Base-by-base conservation (phyloP, 1,140 invertebrate species). In the Diuraphis noxia region DNA sequence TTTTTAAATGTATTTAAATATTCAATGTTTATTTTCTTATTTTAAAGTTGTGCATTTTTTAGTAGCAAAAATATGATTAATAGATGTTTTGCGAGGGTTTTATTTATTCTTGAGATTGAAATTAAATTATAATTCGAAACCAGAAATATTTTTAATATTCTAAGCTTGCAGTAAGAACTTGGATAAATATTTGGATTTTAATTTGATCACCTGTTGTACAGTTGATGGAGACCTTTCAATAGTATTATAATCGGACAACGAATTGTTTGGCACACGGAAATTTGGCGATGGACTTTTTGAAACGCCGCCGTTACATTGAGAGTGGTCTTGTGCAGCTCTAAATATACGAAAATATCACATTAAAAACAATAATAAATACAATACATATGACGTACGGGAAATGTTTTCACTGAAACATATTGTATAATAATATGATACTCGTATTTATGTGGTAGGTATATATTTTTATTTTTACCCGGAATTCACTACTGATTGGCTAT, bases 291-390 rank as follows among this genome's bases (percentile, higher is more conserved):
- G 89, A 88, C 94, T 94, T 91, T 94, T 95, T 46, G 95, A 94
- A 34, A 95, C 94, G 91, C 95, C 95, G 36, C 96, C 97, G 93
- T 97, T 97, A 93, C 96, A 97, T 92, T 96, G 95, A 17, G 95
- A 94, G 93, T 96, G 96, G 93, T 96, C 96, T 49, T 95, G 94
- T 56, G 95, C 95, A 93, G 93, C 93, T 92, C 94, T 95, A 92
- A 89, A 93, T 93, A 85, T n/a, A 81, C 8, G n/a, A 92, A 89
- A 92, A 86, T 85, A 85, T 7, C 25, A 72, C 30, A n/a, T 72
- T n/a, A n/a, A n/a, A n/a, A n/a, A 72, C 13, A n/a, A 72, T 19
- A n/a, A n/a, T n/a, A 63, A 72, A n/a, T 6, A 49, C 19, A 7
- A 49, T 49, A 46, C 13, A 49, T 19, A 17, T 13, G 13, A n/a